Evolutionary conservation across 1,140 invertebrate species (phyloP), one percentile per base, ranked within the genome.

Genomic region (Goniozus legneri): DNA sequence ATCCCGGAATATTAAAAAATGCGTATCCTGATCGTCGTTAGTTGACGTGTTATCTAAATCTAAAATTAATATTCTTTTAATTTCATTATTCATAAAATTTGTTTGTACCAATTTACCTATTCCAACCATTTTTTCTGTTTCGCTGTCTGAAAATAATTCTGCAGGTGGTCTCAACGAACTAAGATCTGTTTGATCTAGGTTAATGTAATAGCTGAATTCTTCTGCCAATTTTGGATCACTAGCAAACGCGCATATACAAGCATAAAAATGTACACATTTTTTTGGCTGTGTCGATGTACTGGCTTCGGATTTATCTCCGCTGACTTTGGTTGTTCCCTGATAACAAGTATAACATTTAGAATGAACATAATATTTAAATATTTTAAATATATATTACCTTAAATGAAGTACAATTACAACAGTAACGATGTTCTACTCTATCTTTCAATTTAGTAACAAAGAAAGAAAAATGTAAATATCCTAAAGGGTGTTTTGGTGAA

Each of bases 221-320:
- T 83, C 77, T 21, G 76, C 66, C 46, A 87, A 75, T 60, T 82
- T 82, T 12, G 78, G 69, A 71, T 88, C 82, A 67, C 86, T 87
- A n/a, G 84, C 82, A 77, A 91, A 87, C 35, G 87, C 87, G 73
- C 84, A 85, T 20, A 89, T 73, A 66, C 87, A 89, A n/a, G 86
- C 82, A 71, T 88, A 89, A 71, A 80, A 84, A 61, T 84, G 82
- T 22, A 81, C 67, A 54, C 82, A 84, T 51, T 59, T 59, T 39
- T 61, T 67, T 16, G 31, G 47, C 7, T 56, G 58, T 1, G 27
- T 46, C 1, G 49, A 44, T n/a, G 59, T 57, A n/a, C 38, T 24
- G 2, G 31, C 0, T 18, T 70, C 63, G 24, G 41, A 44, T 53
- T 67, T 69, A 15, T 68, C 62, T 15, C 52, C 61, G 19, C 47